These are phyloP conservation scores for Hesperophylax magnus DNA, from an alignment of 1,140 invertebrate genomes.

Conservation along the genomic window DNA sequence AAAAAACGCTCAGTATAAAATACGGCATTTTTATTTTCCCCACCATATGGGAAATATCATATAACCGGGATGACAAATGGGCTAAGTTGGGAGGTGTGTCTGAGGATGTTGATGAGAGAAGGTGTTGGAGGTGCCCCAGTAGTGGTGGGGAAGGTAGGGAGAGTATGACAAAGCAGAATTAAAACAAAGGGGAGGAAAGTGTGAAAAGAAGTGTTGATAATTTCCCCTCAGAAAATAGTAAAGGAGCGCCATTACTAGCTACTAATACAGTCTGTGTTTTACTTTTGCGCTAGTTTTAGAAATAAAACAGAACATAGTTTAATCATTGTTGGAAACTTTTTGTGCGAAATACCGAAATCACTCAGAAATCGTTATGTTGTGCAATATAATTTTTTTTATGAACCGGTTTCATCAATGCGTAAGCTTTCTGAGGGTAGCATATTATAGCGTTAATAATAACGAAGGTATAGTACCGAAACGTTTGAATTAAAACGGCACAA, in stretches of 20 bases:
- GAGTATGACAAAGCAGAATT: conserved; percentile 33
- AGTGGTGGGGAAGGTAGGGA: neutral
- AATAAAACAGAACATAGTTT: neutral
- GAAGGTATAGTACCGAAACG: no score
- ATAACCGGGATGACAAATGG: conserved; percentile 41
- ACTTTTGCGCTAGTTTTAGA: conserved; percentile 1
- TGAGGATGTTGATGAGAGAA: conserved; percentile 25
- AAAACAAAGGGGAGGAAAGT: conserved; percentile 40
- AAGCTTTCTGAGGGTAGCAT: no score
- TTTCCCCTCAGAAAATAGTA: conserved; percentile 20
- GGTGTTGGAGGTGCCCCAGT: no score
- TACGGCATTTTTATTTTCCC: no score
- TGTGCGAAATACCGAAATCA: no score
- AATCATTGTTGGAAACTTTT: no score
- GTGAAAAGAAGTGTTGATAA: conserved; percentile 43
- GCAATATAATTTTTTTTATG: no score
- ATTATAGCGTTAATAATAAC: no score
- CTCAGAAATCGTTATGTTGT: no score
- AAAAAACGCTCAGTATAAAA: no score
- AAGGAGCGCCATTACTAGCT: conserved; percentile 12
- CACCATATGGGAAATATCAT: conserved; percentile 13
- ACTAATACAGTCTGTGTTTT: neutral
- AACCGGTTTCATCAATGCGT: no score
- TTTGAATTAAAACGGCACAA: no score
- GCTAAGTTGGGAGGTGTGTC: conserved; percentile 39